These are phyloP conservation scores for Oryctes rhinoceros DNA, from an alignment of 1,140 invertebrate genomes.

Conservation along the genomic window DNA sequence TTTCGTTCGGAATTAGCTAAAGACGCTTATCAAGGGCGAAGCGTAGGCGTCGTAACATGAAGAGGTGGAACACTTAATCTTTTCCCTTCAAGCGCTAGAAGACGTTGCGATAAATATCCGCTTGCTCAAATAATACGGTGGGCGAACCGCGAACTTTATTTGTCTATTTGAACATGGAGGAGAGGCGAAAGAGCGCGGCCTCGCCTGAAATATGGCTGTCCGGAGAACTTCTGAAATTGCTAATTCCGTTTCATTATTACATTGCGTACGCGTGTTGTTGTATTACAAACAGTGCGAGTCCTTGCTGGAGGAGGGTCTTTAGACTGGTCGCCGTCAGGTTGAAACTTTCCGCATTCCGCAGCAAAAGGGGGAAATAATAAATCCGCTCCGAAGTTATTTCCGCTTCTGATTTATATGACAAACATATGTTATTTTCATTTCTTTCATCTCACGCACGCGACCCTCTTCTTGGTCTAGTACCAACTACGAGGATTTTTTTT, in stretches of 20 bases:
- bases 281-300: background rate
- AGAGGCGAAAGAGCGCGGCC: background rate
- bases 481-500: background rate
- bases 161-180: conserved; percentile 3
- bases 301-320: background rate
- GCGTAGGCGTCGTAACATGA: too few species aligned
- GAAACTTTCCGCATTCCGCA: background rate
- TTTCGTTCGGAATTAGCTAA: too few species aligned
- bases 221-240: conserved; percentile 5
- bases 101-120: too few species aligned
- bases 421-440: conserved; percentile 23
- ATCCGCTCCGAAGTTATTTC: background rate
- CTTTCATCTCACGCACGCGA: background rate
- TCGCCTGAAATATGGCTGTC: background rate
- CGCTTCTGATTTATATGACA: conserved; percentile 8
- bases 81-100: too few species aligned
- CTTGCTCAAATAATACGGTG: too few species aligned
- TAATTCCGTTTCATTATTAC: conserved; percentile 1
- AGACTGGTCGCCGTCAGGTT: background rate
- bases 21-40: too few species aligned
- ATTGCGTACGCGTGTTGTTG: background rate
- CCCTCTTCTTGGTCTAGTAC: background rate
- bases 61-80: too few species aligned
- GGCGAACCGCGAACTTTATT: background rate
- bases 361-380: background rate